A percentile compares a stretch with the other conserved stretches of the same genome.
phyloP scores from a whole-genome alignment of 2,113 vertebrate species.

The Bos indicus region DNA sequence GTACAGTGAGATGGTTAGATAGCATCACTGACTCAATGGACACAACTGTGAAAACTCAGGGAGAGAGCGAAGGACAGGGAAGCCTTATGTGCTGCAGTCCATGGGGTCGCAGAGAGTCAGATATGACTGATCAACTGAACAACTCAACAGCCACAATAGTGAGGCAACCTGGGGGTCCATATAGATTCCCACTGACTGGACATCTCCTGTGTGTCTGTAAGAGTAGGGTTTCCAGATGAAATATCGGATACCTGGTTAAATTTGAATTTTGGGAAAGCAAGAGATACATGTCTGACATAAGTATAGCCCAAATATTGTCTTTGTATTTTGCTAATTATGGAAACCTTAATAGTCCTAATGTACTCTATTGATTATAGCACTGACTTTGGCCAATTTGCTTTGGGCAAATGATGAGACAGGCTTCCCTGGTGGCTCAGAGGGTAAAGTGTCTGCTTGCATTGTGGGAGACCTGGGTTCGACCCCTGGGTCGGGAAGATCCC shows the following conservation, averaged over 20 bases:
- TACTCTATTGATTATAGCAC: fast-evolving
- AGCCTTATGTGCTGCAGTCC: background rate
- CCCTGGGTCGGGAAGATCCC: no score
- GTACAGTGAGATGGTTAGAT: background rate
- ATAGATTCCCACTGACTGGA: fast-evolving
- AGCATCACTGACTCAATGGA: background rate
- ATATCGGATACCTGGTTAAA: fast-evolving
- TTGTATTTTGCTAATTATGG: background rate
- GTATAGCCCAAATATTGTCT: background rate
- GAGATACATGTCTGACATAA: fast-evolving
- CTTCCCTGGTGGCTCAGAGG: no score
- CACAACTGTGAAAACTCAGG: background rate
- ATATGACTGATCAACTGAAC: background rate
- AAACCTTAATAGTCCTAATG: fast-evolving
- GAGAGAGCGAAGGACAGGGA: background rate
- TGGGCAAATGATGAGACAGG: fast-evolving
- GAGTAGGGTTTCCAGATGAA: background rate
- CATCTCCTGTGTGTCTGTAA: fast-evolving
- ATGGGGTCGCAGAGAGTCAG: background rate
- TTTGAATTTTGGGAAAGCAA: background rate
- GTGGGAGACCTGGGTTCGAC: no score
- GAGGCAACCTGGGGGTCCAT: fast-evolving
- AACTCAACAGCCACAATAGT: background rate
- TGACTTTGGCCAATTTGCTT: fast-evolving
- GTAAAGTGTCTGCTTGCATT: no score